phyloP scores from a whole-genome alignment of 2,888 invertebrate genomes.

The Polymixis flavicincta region DNA sequence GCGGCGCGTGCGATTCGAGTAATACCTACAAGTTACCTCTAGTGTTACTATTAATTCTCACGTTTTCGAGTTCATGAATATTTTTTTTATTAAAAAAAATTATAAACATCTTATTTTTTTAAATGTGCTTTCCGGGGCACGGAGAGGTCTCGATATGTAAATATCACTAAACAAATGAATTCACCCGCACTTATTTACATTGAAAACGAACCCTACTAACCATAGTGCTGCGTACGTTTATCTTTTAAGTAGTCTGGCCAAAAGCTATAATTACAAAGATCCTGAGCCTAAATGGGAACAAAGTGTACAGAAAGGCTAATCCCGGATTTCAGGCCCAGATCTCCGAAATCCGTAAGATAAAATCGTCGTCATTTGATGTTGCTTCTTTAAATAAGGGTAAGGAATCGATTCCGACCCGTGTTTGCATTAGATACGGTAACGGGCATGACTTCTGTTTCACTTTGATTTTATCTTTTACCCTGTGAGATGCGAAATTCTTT shows the following conservation, averaged over 20 bases:
- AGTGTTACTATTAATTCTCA: too few species aligned
- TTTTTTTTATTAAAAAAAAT: too few species aligned
- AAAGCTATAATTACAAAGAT: slow-evolving; percentile 23
- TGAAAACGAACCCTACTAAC: neutral
- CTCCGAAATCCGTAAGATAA: slow-evolving; percentile 34
- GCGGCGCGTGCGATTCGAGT: too few species aligned
- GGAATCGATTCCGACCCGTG: slow-evolving; percentile 14
- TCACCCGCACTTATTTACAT: slow-evolving; percentile 27
- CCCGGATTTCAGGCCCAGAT: slow-evolving; percentile 28
- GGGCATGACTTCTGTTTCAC: slow-evolving; percentile 10
- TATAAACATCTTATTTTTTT: too few species aligned
- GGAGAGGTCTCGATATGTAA: neutral
- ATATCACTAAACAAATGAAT: neutral
- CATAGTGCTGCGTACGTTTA: slow-evolving; percentile 13
- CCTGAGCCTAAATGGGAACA: slow-evolving; percentile 1
- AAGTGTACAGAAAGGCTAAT: slow-evolving; percentile 37
- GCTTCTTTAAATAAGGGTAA: slow-evolving; percentile 37
- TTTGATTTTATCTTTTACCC: slow-evolving; percentile 25
- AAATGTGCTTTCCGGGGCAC: neutral
- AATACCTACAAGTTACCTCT: too few species aligned
- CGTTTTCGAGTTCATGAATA: too few species aligned
- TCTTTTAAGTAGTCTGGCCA: slow-evolving; percentile 21
- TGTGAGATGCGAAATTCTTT: slow-evolving; percentile 5
- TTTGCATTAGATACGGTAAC: slow-evolving; percentile 32
- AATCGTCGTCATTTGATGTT: slow-evolving; percentile 39